Evolutionary conservation across 1,140 invertebrate species (phyloP), one percentile per base, ranked within the genome.

Genomic region (Aphis gossypii): DNA sequence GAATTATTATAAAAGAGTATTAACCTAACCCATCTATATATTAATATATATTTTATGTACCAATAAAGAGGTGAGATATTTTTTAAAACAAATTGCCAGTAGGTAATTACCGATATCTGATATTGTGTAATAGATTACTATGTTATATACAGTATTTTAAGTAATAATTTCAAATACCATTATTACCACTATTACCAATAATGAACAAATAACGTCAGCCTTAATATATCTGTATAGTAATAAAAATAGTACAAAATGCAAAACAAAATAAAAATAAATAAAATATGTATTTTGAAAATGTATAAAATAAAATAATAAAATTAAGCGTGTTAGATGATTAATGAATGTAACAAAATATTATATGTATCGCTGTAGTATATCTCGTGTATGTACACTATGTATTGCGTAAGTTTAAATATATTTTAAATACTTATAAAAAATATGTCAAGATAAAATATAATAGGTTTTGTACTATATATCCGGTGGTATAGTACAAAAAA

Each of bases 371-470:
- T 68, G 9, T 30, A 68, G 30, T 68, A n/a, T n/a, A 68, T 68
- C 14, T n/a, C n/a, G 4, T 76, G 4, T 20, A n/a, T 6, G 18
- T 51, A 46, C n/a, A n/a, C 18, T 35, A n/a, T 18, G 14, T 20
- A 76, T 76, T 76, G 14, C 25, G 6, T 14, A 1, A 46, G 41
- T 46, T 41, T 46, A 25, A 86, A 86, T 30, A 86, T 46, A 30
- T 30, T 86, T 86, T 18, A 86, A 86, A 86, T 88, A 35, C 7
- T 35, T 35, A 88, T 48, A n/a, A 48, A 76, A 88, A 48, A 88
- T 48, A 88, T 21, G 86, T n/a, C 30, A 48, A 48, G n/a, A 51
- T 88, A 48, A 88, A 88, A 51, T 88, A 88, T 88, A 51, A 21
- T 88, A 21, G 30, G 14, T 86, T 30, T 86, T 46, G 44, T 30